These are phyloP conservation scores for Drosophila colorata DNA, from an alignment of 2,888 invertebrate species.

Conservation along the genomic window DNA sequence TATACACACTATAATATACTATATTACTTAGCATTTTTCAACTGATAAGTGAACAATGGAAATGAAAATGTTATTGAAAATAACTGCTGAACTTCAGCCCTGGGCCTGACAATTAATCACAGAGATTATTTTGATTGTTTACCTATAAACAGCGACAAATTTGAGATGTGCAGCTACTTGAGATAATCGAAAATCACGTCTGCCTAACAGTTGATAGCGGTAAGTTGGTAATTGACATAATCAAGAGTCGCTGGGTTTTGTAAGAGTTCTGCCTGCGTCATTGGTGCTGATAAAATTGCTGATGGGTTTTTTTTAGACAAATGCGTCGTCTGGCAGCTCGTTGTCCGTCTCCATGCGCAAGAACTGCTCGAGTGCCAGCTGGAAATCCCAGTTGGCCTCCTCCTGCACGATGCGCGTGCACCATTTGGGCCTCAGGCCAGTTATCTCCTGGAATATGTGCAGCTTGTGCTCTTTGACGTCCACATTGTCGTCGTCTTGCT, in stretches of 20 bases:
- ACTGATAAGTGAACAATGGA: slow-evolving; percentile 30
- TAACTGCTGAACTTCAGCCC: slow-evolving; percentile 1
- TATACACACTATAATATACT: slow-evolving; percentile 1
- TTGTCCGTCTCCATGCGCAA: slow-evolving; percentile 54
- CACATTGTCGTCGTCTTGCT: slow-evolving; percentile 41
- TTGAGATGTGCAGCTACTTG: too few relatives aligned
- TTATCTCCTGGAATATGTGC: slow-evolving; percentile 77
- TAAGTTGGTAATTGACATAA: slow-evolving; percentile 23
- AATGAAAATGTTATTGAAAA: background rate
- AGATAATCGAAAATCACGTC: slow-evolving; percentile 1
- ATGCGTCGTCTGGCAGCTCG: slow-evolving; percentile 74
- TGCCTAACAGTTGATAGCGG: slow-evolving; percentile 9
- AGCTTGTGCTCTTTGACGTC: slow-evolving; percentile 75
- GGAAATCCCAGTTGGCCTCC: slow-evolving; percentile 78
- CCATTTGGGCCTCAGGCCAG: slow-evolving; percentile 79
- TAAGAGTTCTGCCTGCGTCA: slow-evolving; percentile 19
- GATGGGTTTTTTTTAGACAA: slow-evolving; percentile 39
- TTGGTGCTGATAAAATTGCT: background rate
- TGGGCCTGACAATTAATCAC: slow-evolving; percentile 37
- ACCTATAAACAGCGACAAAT: too few relatives aligned
- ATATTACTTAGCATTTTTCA: slow-evolving; percentile 4
- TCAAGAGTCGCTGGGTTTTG: background rate
- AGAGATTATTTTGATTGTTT: slow-evolving; percentile 25
- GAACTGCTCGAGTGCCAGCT: slow-evolving; percentile 68
- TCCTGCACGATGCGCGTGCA: slow-evolving; percentile 78